Percentiles rank a stretch among this genome's conserved stretches.
These are phyloP conservation scores for Akabosia matsudoensis DNA, from an alignment of 1,140 invertebrate species.

Conservation along the genomic window DNA sequence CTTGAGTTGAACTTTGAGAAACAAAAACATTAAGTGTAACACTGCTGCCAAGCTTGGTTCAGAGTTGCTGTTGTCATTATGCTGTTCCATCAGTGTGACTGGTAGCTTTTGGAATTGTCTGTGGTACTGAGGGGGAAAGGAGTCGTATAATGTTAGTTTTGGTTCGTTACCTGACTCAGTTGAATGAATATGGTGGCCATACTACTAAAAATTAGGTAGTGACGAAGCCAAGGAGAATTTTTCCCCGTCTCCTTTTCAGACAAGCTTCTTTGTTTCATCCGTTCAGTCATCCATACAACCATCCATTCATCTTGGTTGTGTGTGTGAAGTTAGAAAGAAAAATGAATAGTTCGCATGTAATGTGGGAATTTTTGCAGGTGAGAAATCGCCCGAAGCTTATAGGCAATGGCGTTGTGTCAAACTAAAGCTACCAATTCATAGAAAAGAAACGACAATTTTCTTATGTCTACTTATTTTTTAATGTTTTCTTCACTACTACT, in stretches of 20 bases:
- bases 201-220: neutral
- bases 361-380: neutral
- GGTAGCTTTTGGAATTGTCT: neutral
- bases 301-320: neutral
- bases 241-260: neutral
- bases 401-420: no score
- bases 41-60: no score
- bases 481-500: no score
- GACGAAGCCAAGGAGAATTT: neutral
- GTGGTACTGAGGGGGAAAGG: neutral
- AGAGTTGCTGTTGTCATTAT: no score
- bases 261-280: no score
- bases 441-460: neutral
- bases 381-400: neutral
- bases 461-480: no score
- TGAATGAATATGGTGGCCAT: neutral
- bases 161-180: neutral
- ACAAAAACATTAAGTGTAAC: no score
- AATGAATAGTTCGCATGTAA: neutral
- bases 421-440: no score
- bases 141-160: neutral
- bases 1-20: no score
- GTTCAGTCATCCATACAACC: neutral
- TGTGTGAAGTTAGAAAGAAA: neutral
- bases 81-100: neutral